Evolutionary conservation across 2,797 vertebrate species (phyloP), one percentile per base, ranked within the genome.

Genomic region (Sebastes variabilis): DNA sequence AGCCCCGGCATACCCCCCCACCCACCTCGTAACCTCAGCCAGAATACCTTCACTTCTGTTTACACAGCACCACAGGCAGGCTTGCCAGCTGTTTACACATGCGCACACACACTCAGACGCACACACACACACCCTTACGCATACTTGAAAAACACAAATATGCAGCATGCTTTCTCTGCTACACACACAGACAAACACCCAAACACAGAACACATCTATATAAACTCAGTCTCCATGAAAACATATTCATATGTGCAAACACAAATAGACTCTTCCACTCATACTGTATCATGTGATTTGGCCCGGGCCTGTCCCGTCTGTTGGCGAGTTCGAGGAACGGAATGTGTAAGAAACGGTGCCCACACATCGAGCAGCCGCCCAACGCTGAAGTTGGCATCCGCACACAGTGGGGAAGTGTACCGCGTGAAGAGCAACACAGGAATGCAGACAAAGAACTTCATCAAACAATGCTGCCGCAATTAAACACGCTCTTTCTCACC

Each of bases 381-480:
- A 66, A n/a, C n/a, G 12, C 80, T 77, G 34, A 2, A 92, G 93
- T 92, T 93, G 96, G 95, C 95, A 95, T 94, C 86, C 87, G 77
- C 94, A 93, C 94, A 91, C 81, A 85, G 91, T 22, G 8, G 72
- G 77, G 90, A 95, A 95, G 94, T 89, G 88, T 90, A 92, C 61
- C 72, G 84, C 92, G 91, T 79, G 80, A 94, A 93, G 91, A 91
- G 93, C 93, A 82, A 88, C 89, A 89, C 84, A 94, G 95, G 95
- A 95, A 97, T 92, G 94, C 89, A 89, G 87, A 93, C 94, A 93
- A 93, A 95, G 89, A 93, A 79, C 92, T 90, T 93, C 89, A 88
- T 85, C 82, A 83, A 95, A 95, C 92, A 94, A 93, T 91, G 89
- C 84, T 76, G 81, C 89, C 64, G 91, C 86, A 94, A 95, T 93